These are phyloP conservation scores for Neodiprion pinetum DNA, from an alignment of 1,140 invertebrate species.

Conservation along the genomic window DNA sequence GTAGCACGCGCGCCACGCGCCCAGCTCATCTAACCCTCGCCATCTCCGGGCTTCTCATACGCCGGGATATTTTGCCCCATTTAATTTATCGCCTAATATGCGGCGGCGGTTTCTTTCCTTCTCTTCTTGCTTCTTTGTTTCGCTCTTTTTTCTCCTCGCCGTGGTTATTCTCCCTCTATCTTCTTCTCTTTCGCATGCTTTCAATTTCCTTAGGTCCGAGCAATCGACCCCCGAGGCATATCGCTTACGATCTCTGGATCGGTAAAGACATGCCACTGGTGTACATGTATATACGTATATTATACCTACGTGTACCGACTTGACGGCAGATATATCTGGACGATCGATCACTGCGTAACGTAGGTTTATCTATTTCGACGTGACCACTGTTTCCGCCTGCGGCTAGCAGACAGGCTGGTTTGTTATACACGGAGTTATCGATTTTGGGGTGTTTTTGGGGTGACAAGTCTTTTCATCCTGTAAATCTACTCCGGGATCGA, in stretches of 20 bases:
- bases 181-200: neutral
- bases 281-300: neutral
- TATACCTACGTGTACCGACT: too few relatives aligned
- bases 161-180: neutral
- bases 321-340: neutral
- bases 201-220: neutral
- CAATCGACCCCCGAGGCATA: neutral
- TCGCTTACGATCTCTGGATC: neutral
- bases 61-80: neutral
- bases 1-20: neutral
- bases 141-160: neutral
- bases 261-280: neutral
- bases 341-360: neutral
- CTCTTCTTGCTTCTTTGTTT: neutral
- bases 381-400: neutral
- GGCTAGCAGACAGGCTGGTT: neutral
- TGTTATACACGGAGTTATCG: too few relatives aligned
- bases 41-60: neutral
- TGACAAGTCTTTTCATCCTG: too few relatives aligned
- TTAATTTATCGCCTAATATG: constrained; percentile 4
- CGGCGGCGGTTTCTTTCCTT: neutral
- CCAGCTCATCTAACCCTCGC: neutral
- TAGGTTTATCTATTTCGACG: neutral
- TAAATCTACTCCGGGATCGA: too few relatives aligned
- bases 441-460: too few relatives aligned